phyloP scores from a whole-genome alignment of 2,797 vertebrate genomes.

The Tolypeutes matacus region DNA sequence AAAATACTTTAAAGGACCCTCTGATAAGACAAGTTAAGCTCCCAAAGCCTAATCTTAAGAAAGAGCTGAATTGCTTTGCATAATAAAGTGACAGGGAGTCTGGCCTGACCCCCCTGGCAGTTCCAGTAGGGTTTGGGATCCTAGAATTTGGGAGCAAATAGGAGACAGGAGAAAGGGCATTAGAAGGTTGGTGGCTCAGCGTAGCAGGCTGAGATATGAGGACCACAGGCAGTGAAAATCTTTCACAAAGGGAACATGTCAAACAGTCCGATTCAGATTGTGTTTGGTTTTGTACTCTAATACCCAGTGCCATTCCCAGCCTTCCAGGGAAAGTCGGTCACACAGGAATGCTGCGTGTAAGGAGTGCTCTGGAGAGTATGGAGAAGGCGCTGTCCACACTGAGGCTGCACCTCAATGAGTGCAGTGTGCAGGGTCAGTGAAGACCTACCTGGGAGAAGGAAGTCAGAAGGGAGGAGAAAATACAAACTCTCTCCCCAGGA shows the following conservation, averaged over 20 bases:
- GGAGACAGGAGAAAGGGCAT: neutral
- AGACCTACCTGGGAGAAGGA: neutral
- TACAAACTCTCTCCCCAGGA: neutral
- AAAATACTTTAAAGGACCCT: neutral
- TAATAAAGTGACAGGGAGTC: neutral
- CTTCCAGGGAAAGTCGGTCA: neutral
- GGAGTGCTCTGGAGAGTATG: neutral
- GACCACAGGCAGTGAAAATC: neutral
- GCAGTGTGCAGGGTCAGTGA: neutral
- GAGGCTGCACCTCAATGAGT: fast-evolving
- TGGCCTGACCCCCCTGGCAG: neutral
- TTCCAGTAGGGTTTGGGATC: neutral
- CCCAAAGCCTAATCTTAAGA: neutral
- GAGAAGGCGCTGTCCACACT: fast-evolving
- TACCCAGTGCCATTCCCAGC: neutral
- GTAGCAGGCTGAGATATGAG: too few relatives aligned
- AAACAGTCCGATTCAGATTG: neutral
- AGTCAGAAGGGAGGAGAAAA: neutral
- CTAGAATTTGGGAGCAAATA: neutral
- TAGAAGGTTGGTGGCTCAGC: neutral
- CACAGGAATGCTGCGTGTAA: neutral
- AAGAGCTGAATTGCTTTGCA: neutral
- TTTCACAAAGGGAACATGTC: neutral
- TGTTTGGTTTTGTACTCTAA: neutral
- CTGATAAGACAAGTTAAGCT: neutral